Conservation (phyloP, 2,888 invertebrate species). For the Xylocampa areola region DNA sequence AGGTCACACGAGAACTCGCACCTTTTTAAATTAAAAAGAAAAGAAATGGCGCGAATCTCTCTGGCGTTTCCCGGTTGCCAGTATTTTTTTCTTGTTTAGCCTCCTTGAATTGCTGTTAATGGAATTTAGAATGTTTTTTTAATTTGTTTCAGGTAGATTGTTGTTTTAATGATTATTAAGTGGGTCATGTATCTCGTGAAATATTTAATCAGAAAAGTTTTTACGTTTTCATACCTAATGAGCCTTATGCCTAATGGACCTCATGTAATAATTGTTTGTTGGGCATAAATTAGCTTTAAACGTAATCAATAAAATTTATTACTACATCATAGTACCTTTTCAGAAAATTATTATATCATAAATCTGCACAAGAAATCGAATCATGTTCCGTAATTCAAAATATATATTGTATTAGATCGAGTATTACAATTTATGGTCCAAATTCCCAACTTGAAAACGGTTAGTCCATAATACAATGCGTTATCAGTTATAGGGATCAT, state of each 20-base stretch:
- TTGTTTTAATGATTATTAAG: too few relatives aligned
- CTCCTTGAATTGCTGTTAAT: slow-evolving; percentile 15
- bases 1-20: slow-evolving; percentile 84
- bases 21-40: slow-evolving; percentile 69
- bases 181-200: too few relatives aligned
- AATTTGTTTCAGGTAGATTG: too few relatives aligned
- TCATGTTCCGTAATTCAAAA: slow-evolving; percentile 28
- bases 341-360: slow-evolving; percentile 13
- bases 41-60: slow-evolving; percentile 55
- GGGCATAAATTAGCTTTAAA: neutral
- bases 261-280: neutral
- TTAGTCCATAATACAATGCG: slow-evolving; percentile 57
- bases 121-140: neutral
- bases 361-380: slow-evolving; percentile 22
- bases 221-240: too few relatives aligned
- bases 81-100: slow-evolving; percentile 10
- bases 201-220: too few relatives aligned
- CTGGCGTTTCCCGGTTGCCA: slow-evolving; percentile 40
- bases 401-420: slow-evolving; percentile 41
- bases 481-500: slow-evolving; percentile 58
- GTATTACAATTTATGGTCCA: slow-evolving; percentile 51
- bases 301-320: neutral
- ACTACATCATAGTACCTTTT: neutral
- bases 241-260: too few relatives aligned
- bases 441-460: slow-evolving; percentile 49